Evolutionary conservation across 1,140 invertebrate genomes (phyloP), one percentile per base, ranked within the genome.

Genomic region (Magallana ariakensis): DNA sequence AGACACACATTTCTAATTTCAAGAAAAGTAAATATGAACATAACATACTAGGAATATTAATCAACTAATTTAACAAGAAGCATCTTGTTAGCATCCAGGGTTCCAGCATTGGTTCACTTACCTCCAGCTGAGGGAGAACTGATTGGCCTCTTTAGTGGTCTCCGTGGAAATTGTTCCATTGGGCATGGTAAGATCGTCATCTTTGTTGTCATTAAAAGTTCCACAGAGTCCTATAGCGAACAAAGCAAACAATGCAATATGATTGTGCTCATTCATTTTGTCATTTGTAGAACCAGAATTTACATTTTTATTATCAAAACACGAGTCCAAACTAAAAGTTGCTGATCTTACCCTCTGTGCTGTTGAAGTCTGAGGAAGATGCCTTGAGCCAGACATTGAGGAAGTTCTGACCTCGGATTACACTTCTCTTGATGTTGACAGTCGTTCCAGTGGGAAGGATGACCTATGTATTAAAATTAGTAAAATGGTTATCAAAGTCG

Each of bases 191-290:
- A 92, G 85, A 84, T 93, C 93, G 88, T 93, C 91, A 26, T 3
- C 70, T 57, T 10, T 22, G 60, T 91, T 83, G 22, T 87, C 89
- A 88, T 93, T 90, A 87, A 91, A 92, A 2, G 80, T 90, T 22
- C 93, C 93, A 90, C 93, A 93, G 26, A 93, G 88, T 84, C 93
- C 93, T 93, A 87, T 19, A 87, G 58, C 70, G 13, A 70, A 11
- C 5, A 83, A 46, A 80, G 2, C 3, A 80, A 15, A 53, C 33
- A 46, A 46, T 46, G 33, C 33, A 2, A 46, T 46, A 46, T 46
- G 0, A 46, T 46, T 46, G 33, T 33, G 57, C 4, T 70, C 16
- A 46, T 33, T n/a, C 16, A 75, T 75, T 62, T n/a, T 9, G 8
- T 46, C 9, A 56, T 10, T n/a, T n/a, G n/a, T n/a, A n/a, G 33